A percentile compares a stretch with the other conserved stretches of the same genome.
Evolutionary conservation across 2,888 invertebrate genomes (phyloP).

Genomic region (Leucania comma): DNA sequence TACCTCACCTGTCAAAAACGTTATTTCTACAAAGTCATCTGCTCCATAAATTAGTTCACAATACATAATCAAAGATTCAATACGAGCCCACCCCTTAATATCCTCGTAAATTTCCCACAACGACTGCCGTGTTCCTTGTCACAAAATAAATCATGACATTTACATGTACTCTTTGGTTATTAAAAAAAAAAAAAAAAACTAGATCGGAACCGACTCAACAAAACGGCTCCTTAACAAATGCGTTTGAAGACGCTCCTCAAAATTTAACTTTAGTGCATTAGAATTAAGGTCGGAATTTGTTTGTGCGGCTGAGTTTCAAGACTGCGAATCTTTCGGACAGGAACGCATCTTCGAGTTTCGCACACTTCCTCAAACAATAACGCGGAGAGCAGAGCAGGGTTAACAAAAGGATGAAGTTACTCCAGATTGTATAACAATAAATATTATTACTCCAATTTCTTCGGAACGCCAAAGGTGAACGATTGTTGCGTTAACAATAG

Average conservation of each 20-base stretch:
- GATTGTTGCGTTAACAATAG: constrained; percentile 82
- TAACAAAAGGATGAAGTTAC: constrained; percentile 78
- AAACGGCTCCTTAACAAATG: constrained; percentile 64
- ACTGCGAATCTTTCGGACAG: constrained; percentile 42
- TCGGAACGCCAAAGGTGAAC: constrained; percentile 70
- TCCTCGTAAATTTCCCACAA: constrained; percentile 89
- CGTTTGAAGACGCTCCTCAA: constrained; percentile 43
- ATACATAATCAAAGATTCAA: constrained; percentile 78
- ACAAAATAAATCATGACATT: constrained; percentile 87
- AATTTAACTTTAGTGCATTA: constrained; percentile 38
- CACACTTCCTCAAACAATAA: constrained; percentile 85
- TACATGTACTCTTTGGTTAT: constrained; percentile 72
- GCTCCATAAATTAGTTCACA: constrained; percentile 73
- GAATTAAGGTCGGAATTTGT: constrained; percentile 48
- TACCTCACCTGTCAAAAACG: constrained; percentile 55
- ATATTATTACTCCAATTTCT: constrained; percentile 83
- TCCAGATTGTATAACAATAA: constrained; percentile 86
- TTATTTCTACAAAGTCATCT: constrained; percentile 67
- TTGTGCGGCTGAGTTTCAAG: constrained; percentile 5
- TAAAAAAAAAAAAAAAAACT: constrained; percentile 84
- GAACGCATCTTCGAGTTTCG: constrained; percentile 75
- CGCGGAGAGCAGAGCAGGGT: constrained; percentile 58
- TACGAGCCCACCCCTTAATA: constrained; percentile 80
- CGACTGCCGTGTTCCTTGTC: constrained; percentile 83
- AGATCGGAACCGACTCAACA: constrained; percentile 76